A percentile compares a stretch with the other conserved stretches of the same genome.
Evolutionary conservation across 2,888 invertebrate genomes (phyloP).

Genomic region (Sinopyrophorus schimmeli): DNA sequence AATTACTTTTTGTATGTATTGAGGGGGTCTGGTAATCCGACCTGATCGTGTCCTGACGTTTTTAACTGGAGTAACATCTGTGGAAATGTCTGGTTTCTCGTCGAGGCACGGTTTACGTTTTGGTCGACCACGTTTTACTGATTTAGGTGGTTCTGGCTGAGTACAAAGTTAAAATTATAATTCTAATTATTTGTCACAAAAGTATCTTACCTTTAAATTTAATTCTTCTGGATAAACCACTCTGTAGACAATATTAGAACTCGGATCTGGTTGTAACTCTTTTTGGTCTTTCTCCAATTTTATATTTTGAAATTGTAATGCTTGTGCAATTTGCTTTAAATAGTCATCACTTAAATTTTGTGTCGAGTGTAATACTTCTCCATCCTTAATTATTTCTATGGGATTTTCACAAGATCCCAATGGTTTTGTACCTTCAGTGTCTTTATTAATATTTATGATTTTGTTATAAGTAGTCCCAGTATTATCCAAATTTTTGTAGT

Average conservation of each 20-base stretch:
- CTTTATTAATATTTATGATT: too few species aligned
- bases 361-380: slow-evolving; percentile 24
- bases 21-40: slow-evolving; percentile 48
- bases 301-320: slow-evolving; percentile 14
- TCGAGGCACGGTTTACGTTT: slow-evolving; percentile 38
- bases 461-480: too few species aligned
- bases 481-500: too few species aligned
- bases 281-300: slow-evolving; percentile 15
- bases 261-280: slow-evolving; percentile 19
- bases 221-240: slow-evolving; percentile 49
- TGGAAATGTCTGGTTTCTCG: slow-evolving; percentile 14
- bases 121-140: slow-evolving; percentile 43
- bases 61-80: slow-evolving; percentile 31
- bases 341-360: slow-evolving; percentile 27
- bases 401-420: slow-evolving; percentile 31
- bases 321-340: slow-evolving; percentile 28
- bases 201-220: slow-evolving; percentile 43
- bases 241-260: slow-evolving; percentile 43
- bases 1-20: slow-evolving; percentile 45
- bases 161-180: slow-evolving; percentile 21
- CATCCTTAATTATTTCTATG: slow-evolving; percentile 29
- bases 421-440: too few species aligned
- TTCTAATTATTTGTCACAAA: too few species aligned
- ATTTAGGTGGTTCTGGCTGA: slow-evolving; percentile 36
- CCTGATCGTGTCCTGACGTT: slow-evolving; percentile 49